Conservation (phyloP, 2,797 vertebrate genomes). For the Chlorospingus semifuscus region DNA sequence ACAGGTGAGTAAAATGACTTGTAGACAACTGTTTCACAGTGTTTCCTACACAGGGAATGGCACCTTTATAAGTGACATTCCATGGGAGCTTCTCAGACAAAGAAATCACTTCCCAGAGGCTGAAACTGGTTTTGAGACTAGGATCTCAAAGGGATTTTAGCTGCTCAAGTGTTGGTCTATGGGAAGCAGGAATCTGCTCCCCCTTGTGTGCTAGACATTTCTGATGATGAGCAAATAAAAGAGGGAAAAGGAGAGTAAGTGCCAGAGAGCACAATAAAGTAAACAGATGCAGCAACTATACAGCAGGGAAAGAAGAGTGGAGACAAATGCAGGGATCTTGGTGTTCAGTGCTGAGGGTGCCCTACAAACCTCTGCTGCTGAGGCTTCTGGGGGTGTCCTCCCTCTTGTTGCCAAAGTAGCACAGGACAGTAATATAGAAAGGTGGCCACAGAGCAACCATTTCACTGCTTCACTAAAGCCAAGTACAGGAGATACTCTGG, state of each 20-base stretch:
- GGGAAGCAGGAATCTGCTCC: background rate
- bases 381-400: background rate
- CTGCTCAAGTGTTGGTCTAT: background rate
- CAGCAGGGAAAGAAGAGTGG: background rate
- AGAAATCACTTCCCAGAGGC: background rate
- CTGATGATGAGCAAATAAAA: background rate
- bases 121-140: background rate
- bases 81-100: background rate
- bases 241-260: background rate
- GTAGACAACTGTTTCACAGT: background rate
- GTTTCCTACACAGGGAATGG: background rate
- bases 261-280: background rate
- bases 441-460: background rate
- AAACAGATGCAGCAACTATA: background rate
- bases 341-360: background rate
- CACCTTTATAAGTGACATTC: background rate
- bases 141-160: background rate
- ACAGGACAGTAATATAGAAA: background rate
- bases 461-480: background rate
- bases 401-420: background rate
- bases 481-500: background rate
- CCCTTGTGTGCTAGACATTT: background rate
- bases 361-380: background rate
- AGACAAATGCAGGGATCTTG: background rate
- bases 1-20: constrained; percentile 13